Base-by-base conservation (phyloP, 2,888 invertebrate species). In the Coelinius sp. region DNA sequence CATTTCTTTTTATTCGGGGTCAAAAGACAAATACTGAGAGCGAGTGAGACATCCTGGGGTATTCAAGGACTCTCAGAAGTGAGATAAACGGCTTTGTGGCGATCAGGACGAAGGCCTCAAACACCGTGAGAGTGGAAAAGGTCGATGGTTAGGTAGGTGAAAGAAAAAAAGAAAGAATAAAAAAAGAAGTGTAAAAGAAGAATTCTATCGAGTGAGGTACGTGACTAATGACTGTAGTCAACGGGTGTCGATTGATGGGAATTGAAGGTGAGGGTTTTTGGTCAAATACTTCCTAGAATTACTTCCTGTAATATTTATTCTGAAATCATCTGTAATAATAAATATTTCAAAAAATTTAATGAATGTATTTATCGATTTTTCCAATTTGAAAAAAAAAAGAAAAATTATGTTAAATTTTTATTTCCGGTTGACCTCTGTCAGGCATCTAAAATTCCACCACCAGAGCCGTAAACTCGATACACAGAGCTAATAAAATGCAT, bases 171-270 rank as follows among this genome's bases (percentile, higher is more conserved):
- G 56, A 56, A n/a, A n/a, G n/a, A n/a, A n/a, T n/a, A n/a, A n/a
- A 62, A 41, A 63, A 52, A 20, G 79, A 82, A 80, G n/a, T n/a
- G n/a, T n/a, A n/a, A n/a, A 62, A 41, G 64, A 52, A 20, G 79
- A 82, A 80, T 82, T 80, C 77, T 77, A 80, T 78, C 74, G 77
- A 79, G 78, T 66, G 68, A 78, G 79, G 76, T 62, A 77, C 82
- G 82, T 84, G 84, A 83, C 83, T 83, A 83, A 83, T 83, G 82
- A 84, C 83, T 83, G 84, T 84, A 84, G 84, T 81, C 83, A 83
- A 78, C 35, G 79, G 79, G 78, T 77, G 41, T 59, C 25, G 63
- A 53, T 71, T 69, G 63, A 71, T 64, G 74, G 71, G 73, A 46
- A 69, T 69, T 8, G 59, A 56, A 64, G 63, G 22, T 44, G 44